A percentile compares a stretch with the other conserved stretches of the same genome.
Conservation (phyloP, 2,888 invertebrate species). For the Pristionchus fissidentatus region DNA sequence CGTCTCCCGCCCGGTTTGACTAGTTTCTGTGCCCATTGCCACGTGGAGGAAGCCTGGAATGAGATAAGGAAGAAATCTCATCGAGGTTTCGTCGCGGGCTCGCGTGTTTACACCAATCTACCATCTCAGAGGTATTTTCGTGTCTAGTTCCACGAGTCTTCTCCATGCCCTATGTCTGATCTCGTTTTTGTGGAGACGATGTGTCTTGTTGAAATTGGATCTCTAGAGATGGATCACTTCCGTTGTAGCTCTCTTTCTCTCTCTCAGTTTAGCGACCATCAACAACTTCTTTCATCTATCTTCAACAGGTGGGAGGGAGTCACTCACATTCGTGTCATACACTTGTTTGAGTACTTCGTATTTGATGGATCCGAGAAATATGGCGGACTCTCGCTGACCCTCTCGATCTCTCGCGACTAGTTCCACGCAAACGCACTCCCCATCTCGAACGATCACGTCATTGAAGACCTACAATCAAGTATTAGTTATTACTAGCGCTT, state of each 20-base stretch:
- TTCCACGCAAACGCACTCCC: constrained; percentile 99
- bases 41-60: constrained; percentile 74
- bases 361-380: constrained; percentile 96
- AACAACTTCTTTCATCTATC: background rate
- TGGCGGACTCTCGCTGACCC: constrained; percentile 85
- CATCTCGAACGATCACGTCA: constrained; percentile 95
- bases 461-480: constrained; percentile 94
- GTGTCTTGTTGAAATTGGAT: background rate
- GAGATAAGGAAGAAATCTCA: constrained; percentile 19
- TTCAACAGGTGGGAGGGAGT: constrained; percentile 14
- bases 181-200: background rate
- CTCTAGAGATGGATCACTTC: background rate
- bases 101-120: background rate
- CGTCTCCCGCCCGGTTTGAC: constrained; percentile 80
- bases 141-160: background rate
- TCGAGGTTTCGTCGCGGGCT: background rate
- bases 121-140: background rate
- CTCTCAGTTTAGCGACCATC: constrained; percentile 21
- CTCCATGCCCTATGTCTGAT: background rate
- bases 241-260: background rate
- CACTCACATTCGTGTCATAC: constrained; percentile 91
- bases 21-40: constrained; percentile 75
- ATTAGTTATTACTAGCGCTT: too few species aligned
- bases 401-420: constrained; percentile 90
- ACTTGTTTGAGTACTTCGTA: constrained; percentile 97